Evolutionary conservation across 37 sponge, comb jelly and placozoan species (phyloP).

Genomic region (Trichoplax adhaerens): DNA sequence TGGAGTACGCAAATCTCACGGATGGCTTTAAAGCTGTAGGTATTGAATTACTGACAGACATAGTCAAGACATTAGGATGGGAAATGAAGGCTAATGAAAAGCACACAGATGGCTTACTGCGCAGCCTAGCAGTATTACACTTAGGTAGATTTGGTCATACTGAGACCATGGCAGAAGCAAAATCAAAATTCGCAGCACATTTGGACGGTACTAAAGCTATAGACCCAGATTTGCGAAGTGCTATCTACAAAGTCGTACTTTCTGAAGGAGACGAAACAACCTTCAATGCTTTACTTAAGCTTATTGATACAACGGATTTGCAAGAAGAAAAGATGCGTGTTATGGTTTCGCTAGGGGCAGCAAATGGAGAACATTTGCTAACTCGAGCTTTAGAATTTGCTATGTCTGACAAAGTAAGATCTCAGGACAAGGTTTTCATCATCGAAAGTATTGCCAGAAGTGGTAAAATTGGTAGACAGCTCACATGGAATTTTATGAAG

Average conservation of each 20-base stretch:
- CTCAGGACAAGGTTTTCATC: slow-evolving; percentile 10
- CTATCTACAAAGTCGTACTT: slow-evolving; percentile 9
- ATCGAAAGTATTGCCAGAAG: not conserved
- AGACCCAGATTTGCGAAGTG: slow-evolving; percentile 40
- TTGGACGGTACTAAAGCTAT: not conserved
- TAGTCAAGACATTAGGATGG: slow-evolving; percentile 50
- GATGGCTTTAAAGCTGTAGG: slow-evolving; percentile 45
- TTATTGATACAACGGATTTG: slow-evolving; percentile 45
- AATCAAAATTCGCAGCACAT: slow-evolving; percentile 27
- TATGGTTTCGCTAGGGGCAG: slow-evolving; percentile 49
- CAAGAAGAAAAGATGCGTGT: slow-evolving; percentile 83
- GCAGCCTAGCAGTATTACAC: slow-evolving; percentile 33
- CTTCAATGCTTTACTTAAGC: slow-evolving; percentile 31
- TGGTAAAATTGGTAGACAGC: slow-evolving; percentile 36
- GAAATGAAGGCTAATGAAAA: slow-evolving; percentile 40
- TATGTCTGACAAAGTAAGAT: slow-evolving; percentile 21
- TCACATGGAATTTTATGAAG: slow-evolving; percentile 70
- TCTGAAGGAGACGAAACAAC: slow-evolving; percentile 28
- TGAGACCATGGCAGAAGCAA: slow-evolving; percentile 37
- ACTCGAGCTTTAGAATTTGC: slow-evolving; percentile 49
- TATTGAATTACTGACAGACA: slow-evolving; percentile 20
- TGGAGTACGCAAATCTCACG: slow-evolving; percentile 41
- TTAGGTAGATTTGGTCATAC: slow-evolving; percentile 41
- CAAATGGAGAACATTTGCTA: slow-evolving; percentile 26
- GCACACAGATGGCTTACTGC: slow-evolving; percentile 60